These are phyloP conservation scores for Limnephilus auricula DNA, from an alignment of 2,888 invertebrate genomes.

Conservation along the genomic window DNA sequence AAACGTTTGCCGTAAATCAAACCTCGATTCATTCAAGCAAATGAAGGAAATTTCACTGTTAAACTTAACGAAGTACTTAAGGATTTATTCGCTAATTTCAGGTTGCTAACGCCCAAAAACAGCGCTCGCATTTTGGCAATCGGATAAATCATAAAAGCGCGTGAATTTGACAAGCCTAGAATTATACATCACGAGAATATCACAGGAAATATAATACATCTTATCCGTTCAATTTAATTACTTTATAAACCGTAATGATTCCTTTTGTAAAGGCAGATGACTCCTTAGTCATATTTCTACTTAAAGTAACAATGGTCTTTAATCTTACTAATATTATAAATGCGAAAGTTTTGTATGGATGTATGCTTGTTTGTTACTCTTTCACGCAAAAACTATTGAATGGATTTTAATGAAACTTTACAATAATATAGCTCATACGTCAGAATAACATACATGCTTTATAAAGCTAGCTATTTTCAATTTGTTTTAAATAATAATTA, in stretches of 20 bases:
- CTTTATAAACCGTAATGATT: slow-evolving; percentile 40
- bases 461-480: too few relatives aligned
- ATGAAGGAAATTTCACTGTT: background rate
- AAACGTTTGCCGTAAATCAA: background rate
- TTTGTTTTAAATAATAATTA: too few relatives aligned
- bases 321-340: too few relatives aligned
- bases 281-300: background rate
- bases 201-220: slow-evolving; percentile 3
- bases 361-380: too few relatives aligned
- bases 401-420: too few relatives aligned
- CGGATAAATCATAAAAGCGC: slow-evolving; percentile 36
- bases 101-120: slow-evolving; percentile 17
- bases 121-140: slow-evolving; percentile 29
- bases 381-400: too few relatives aligned
- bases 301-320: background rate
- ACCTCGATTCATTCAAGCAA: background rate
- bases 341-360: too few relatives aligned
- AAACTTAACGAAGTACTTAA: background rate
- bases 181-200: slow-evolving; percentile 24
- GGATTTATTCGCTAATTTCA: slow-evolving; percentile 4
- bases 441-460: too few relatives aligned
- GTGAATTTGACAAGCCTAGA: slow-evolving; percentile 15
- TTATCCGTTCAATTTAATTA: slow-evolving; percentile 41
- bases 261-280: slow-evolving; percentile 21
- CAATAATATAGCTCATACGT: too few relatives aligned